phyloP scores from a whole-genome alignment of 2,888 invertebrate genomes.

The Acronicta aceris region DNA sequence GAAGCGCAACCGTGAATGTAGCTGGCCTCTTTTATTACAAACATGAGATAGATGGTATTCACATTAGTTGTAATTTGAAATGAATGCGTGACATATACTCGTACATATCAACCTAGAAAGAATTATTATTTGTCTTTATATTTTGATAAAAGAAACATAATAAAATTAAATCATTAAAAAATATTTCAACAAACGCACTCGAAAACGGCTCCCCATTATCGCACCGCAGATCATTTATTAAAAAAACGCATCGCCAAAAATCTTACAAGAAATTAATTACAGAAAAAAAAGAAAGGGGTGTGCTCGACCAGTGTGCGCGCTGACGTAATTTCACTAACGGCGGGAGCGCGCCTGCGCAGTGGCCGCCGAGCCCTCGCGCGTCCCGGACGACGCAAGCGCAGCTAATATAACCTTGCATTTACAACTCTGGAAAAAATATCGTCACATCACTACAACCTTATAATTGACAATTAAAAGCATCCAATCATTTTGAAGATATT shows the following conservation, averaged over 20 bases:
- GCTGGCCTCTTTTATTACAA: slow-evolving; percentile 1
- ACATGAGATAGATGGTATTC: not conserved
- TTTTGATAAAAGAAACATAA: slow-evolving; percentile 2
- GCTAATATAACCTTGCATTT: slow-evolving; percentile 40
- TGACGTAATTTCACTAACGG: slow-evolving; percentile 82
- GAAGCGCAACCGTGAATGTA: slow-evolving; percentile 5
- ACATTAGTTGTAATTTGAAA: not conserved
- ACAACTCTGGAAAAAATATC: slow-evolving; percentile 49
- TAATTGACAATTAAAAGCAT: slow-evolving; percentile 15
- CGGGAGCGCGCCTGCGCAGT: slow-evolving; percentile 77
- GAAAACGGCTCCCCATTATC: slow-evolving; percentile 47
- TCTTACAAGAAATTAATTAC: slow-evolving; percentile 86
- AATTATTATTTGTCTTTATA: not conserved
- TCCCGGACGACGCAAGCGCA: slow-evolving; percentile 74
- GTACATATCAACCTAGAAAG: too few relatives aligned
- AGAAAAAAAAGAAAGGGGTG: slow-evolving; percentile 87
- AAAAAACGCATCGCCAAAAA: slow-evolving; percentile 76
- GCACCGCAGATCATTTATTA: slow-evolving; percentile 44
- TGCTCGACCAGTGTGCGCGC: slow-evolving; percentile 74
- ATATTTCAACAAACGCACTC: slow-evolving; percentile 27
- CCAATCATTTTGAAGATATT: not conserved
- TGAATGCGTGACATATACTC: not conserved
- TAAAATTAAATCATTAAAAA: slow-evolving; percentile 35
- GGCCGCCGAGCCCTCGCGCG: slow-evolving; percentile 78
- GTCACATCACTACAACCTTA: slow-evolving; percentile 41